Evolutionary conservation across 2,797 vertebrate genomes (phyloP).

Genomic region (Periophthalmus magnuspinnatus): DNA sequence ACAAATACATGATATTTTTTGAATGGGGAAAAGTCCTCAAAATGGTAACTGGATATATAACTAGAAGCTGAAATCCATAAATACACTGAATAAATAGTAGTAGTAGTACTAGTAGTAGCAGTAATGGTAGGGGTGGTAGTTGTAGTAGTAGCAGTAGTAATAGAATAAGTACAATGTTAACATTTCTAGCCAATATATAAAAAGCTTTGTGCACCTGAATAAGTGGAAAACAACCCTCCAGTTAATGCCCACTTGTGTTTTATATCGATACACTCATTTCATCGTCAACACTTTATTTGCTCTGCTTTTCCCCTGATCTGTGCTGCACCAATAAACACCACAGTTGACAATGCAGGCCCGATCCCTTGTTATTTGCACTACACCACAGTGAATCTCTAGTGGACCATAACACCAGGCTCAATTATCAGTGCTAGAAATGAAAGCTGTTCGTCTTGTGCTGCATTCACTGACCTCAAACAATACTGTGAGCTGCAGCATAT

Average conservation of each 20-base stretch:
- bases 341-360: conserved; percentile 5
- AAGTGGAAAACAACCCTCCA: background rate
- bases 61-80: no score
- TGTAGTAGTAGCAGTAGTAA: no score
- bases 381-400: conserved; percentile 15
- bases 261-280: background rate
- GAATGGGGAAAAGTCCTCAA: no score
- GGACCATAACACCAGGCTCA: conserved; percentile 16
- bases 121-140: no score
- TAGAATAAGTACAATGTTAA: no score
- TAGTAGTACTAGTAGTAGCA: no score
- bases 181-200: no score
- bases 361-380: background rate
- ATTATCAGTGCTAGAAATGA: conserved; percentile 39
- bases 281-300: background rate
- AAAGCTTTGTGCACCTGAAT: background rate
- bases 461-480: background rate
- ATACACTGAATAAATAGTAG: no score
- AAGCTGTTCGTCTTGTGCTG: conserved; percentile 38
- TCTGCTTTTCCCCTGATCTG: background rate
- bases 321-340: background rate
- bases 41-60: no score
- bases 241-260: background rate
- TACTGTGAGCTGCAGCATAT: conserved; percentile 23
- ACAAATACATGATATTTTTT: no score